These are phyloP conservation scores for Anabas testudineus DNA, from an alignment of 2,797 vertebrate species.

Conservation along the genomic window DNA sequence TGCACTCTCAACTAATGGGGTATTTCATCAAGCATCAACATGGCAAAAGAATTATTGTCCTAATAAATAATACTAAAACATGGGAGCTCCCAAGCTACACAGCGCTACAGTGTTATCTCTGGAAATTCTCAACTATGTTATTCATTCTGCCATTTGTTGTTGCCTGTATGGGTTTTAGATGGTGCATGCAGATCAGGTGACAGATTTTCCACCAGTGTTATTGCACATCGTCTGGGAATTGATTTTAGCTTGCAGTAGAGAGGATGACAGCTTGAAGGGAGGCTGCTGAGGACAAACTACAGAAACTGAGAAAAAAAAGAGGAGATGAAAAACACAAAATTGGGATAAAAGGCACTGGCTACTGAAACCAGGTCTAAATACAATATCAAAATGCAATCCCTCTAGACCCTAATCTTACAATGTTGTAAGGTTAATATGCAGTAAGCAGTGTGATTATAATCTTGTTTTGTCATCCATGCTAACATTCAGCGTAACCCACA, in stretches of 20 bases:
- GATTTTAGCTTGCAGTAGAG: slow-evolving; percentile 56
- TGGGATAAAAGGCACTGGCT: slow-evolving; percentile 22
- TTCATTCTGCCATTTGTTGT: slow-evolving; percentile 30
- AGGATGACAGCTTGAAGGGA: slow-evolving; percentile 53
- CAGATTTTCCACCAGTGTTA: slow-evolving; percentile 49
- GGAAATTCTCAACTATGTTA: slow-evolving; percentile 4
- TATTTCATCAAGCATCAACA: slow-evolving; percentile 20
- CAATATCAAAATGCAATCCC: neutral
- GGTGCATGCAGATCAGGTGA: slow-evolving; percentile 62
- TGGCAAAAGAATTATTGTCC: slow-evolving; percentile 16
- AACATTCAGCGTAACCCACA: slow-evolving; percentile 17
- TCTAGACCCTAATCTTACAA: slow-evolving; percentile 7
- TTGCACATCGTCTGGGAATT: slow-evolving; percentile 55
- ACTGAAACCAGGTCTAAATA: slow-evolving; percentile 34
- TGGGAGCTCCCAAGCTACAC: slow-evolving; percentile 9
- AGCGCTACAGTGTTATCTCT: slow-evolving; percentile 17
- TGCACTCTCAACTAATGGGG: slow-evolving; percentile 6
- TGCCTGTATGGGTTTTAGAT: slow-evolving; percentile 33
- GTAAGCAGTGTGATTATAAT: slow-evolving; percentile 10
- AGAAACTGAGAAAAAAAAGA: slow-evolving; percentile 8
- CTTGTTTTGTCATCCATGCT: slow-evolving; percentile 20
- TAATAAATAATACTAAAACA: slow-evolving; percentile 16
- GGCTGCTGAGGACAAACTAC: slow-evolving; percentile 42
- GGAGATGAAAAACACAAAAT: slow-evolving; percentile 16
- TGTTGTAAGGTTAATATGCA: slow-evolving; percentile 4